Base-by-base conservation (phyloP, 2,888 invertebrate genomes). In the Criorhina ranunculi region DNA sequence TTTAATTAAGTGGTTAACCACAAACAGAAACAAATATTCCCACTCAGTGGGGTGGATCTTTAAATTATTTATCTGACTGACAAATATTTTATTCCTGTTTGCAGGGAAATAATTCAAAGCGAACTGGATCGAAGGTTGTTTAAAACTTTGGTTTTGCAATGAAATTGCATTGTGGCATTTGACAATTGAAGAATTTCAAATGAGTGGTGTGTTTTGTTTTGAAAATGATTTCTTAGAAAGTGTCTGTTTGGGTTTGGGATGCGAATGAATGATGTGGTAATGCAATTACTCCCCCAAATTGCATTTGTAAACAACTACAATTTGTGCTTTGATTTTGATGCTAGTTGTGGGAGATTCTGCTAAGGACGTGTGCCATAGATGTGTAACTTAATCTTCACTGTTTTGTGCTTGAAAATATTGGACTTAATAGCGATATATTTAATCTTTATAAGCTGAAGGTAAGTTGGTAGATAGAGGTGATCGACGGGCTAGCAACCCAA, bases 1-100 rank as follows among this genome's bases (percentile, higher is more conserved):
- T 85, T 85, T 85, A 85, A 85, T 85, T 85, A 85, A 85, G 79
- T 79, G 85, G 85, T 85, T 69, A 70, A 37, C 85, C 85, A 67
- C 75, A 66, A 53, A 70, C 75, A 70, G 75, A 79, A 79, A 85
- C 64, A 85, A 70, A 85, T 79, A 85, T 66, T 75, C 66, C 40
- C 62, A 77, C 72, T 77, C 76, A 44, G 59, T 70, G 59, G 37
- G 33, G 46, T 57, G 53, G 57, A 66, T 66, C 29, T 64, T 77
- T 76, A 66, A 76, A 66, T 72, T 77, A 66, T 82, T 77, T 72
- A 72, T 77, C 8, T 46, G 12, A 17, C 60, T 62, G 77, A 42
- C 67, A 66, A 66, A 72, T 72, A 66, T 53, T 19, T 72, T 62
- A 31, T 53, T 66, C 7, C 31, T 57, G 12, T 12, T 57, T 64